Percentiles rank a stretch among this genome's conserved stretches.
Conservation (phyloP, 2,797 vertebrate genomes). For the Mycteria americana region DNA sequence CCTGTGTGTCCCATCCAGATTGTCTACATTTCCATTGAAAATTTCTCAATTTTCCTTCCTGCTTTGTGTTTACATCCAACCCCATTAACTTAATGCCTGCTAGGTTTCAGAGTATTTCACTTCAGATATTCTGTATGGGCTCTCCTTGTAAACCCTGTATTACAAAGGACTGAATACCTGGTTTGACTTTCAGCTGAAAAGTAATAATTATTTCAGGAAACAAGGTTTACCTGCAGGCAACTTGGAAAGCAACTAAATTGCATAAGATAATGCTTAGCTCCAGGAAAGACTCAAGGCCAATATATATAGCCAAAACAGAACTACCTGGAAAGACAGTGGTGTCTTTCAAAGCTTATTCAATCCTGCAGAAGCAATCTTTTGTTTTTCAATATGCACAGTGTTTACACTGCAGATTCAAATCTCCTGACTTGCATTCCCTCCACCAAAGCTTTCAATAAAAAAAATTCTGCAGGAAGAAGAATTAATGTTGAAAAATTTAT, state of each 20-base stretch:
- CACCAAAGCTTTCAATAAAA: background rate
- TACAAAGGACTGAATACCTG: background rate
- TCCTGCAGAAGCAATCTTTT: background rate
- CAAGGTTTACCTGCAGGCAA: background rate
- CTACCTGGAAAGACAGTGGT: background rate
- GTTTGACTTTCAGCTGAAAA: background rate
- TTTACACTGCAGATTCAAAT: background rate
- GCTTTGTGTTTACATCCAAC: background rate
- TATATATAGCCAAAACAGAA: background rate
- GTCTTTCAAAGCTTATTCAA: background rate
- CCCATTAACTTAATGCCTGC: background rate
- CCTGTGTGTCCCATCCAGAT: background rate
- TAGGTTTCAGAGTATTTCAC: background rate
- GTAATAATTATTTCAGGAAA: background rate
- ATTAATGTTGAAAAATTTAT: background rate
- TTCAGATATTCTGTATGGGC: background rate
- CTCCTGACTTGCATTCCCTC: background rate
- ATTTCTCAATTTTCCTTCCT: background rate
- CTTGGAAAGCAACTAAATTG: background rate
- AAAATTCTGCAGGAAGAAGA: background rate
- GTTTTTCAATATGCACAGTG: background rate
- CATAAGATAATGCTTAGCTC: background rate
- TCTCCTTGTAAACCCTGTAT: background rate
- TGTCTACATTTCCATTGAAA: background rate
- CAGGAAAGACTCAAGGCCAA: background rate